Conservation (phyloP, 2,888 invertebrate species). For the Galeruca laticollis region DNA sequence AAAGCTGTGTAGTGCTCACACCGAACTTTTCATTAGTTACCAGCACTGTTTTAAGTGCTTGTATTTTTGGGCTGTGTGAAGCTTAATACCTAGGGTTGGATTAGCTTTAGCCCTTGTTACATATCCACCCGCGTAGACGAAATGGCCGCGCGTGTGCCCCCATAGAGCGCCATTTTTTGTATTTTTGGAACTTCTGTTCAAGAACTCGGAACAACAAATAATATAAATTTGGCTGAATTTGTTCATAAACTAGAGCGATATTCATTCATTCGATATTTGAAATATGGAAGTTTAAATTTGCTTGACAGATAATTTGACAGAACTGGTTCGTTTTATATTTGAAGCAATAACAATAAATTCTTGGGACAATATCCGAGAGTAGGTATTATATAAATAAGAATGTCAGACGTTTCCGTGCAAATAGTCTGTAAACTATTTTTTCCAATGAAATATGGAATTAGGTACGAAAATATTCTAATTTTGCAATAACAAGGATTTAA, state of each 20-base stretch:
- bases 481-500: too few species aligned
- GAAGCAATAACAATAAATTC: too few species aligned
- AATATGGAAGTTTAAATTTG: neutral
- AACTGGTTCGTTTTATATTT: neutral
- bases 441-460: too few species aligned
- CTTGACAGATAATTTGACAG: neutral
- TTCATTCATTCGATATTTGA: neutral
- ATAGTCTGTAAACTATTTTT: too few species aligned
- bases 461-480: too few species aligned
- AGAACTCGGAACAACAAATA: neutral
- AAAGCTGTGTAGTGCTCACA: slow-evolving; percentile 67
- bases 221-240: slow-evolving; percentile 2
- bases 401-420: too few species aligned
- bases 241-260: neutral
- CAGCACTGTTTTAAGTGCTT: slow-evolving; percentile 79
- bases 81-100: slow-evolving; percentile 70
- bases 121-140: slow-evolving; percentile 68
- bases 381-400: too few species aligned
- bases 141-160: slow-evolving; percentile 61
- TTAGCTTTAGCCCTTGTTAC: slow-evolving; percentile 71
- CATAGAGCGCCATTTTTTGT: slow-evolving; percentile 47
- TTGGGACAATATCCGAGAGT: too few species aligned
- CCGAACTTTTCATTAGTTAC: slow-evolving; percentile 69
- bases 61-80: slow-evolving; percentile 76
- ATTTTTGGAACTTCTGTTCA: slow-evolving; percentile 11